Conservation (phyloP, 2,113 vertebrate species). For the Panurus biarmicus region DNA sequence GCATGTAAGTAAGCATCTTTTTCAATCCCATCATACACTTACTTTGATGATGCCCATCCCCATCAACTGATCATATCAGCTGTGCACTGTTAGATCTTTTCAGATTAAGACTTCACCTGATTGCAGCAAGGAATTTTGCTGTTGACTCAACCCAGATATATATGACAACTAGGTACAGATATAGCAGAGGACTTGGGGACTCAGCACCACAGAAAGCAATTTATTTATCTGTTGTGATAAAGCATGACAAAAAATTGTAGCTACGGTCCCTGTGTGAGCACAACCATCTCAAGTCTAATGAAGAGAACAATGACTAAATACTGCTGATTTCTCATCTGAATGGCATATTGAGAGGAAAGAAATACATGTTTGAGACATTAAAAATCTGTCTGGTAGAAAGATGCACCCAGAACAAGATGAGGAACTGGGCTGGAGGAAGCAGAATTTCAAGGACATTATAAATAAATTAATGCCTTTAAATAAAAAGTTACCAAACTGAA, state of each 20-base stretch:
- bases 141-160: not conserved
- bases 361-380: not conserved
- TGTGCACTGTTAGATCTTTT: not conserved
- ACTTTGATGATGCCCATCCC: not conserved
- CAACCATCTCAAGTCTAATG: not conserved
- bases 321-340: not conserved
- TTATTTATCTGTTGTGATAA: not conserved
- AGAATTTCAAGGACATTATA: not conserved
- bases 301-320: not conserved
- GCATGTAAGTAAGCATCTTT: not conserved
- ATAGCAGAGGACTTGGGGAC: not conserved
- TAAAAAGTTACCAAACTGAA: not conserved
- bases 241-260: not conserved
- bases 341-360: not conserved
- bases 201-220: not conserved
- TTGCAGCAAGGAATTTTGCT: not conserved
- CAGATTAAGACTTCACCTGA: not conserved
- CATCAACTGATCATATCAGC: not conserved
- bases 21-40: not conserved
- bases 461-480: not conserved
- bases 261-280: not conserved
- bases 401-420: not conserved
- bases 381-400: not conserved
- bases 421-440: not conserved
- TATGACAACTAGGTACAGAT: not conserved